Percentiles rank a stretch among this genome's conserved stretches.
Evolutionary conservation across 2,113 vertebrate genomes (phyloP).

Genomic region (Dasyprocta punctata): DNA sequence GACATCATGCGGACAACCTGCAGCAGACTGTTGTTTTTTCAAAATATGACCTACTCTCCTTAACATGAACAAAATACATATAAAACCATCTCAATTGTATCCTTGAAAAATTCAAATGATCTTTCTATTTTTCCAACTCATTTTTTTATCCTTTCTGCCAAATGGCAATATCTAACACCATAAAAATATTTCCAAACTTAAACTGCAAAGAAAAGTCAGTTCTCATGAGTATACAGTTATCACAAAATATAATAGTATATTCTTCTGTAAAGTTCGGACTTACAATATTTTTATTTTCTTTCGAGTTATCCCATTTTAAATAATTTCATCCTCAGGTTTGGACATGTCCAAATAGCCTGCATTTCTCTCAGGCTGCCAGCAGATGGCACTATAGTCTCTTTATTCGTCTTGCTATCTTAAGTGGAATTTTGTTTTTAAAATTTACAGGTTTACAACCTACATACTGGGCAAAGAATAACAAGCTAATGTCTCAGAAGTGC

Average conservation of each 20-base stretch:
- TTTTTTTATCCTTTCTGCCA: not conserved
- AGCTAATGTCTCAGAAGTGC: constrained; percentile 68
- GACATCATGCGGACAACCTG: too few relatives aligned
- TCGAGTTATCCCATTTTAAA: not conserved
- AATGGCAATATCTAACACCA: not conserved
- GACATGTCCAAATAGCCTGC: not conserved
- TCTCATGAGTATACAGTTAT: not conserved
- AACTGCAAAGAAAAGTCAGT: not conserved
- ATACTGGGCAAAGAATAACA: constrained; percentile 68
- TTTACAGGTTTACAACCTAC: constrained; percentile 60
- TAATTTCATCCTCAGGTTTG: not conserved
- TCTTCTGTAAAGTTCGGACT: not conserved
- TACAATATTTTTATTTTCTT: not conserved
- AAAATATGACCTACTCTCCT: not conserved
- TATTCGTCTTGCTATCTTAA: not conserved
- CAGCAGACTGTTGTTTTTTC: fast-evolving
- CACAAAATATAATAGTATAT: not conserved
- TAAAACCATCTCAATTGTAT: not conserved
- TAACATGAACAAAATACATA: not conserved
- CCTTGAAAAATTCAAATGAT: not conserved
- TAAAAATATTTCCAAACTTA: not conserved
- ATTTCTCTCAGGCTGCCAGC: constrained; percentile 53
- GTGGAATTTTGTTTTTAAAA: constrained; percentile 26
- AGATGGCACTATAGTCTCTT: constrained; percentile 85
- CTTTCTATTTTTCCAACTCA: not conserved